These are phyloP conservation scores for Limnephilus auricula DNA, from an alignment of 2,888 invertebrate genomes.

Conservation along the genomic window DNA sequence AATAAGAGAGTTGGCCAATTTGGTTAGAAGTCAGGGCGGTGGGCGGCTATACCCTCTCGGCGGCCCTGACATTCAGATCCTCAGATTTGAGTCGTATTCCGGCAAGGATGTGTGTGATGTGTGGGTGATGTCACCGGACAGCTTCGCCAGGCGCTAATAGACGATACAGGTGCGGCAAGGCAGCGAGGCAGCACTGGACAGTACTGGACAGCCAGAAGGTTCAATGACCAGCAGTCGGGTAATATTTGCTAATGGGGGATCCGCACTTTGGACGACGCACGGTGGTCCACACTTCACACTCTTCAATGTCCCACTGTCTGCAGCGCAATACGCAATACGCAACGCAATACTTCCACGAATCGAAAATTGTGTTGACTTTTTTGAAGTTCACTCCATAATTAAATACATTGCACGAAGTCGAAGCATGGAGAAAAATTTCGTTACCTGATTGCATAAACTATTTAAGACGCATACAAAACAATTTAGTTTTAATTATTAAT, in stretches of 20 bases:
- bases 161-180: constrained; percentile 35
- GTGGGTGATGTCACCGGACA: constrained; percentile 44
- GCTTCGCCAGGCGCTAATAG: constrained; percentile 45
- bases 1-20: background rate
- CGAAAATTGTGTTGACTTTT: background rate
- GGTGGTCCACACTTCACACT: background rate
- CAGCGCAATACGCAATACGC: no score
- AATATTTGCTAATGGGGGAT: constrained; percentile 30
- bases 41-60: background rate
- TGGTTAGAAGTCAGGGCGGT: background rate
- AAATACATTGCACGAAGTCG: background rate
- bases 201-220: background rate
- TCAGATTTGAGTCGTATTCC: background rate
- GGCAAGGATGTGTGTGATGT: constrained; percentile 13
- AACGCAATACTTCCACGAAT: background rate
- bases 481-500: no score
- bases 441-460: background rate
- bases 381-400: no score
- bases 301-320: background rate
- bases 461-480: background rate
- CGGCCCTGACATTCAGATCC: background rate
- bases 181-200: background rate
- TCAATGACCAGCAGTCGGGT: constrained; percentile 22
- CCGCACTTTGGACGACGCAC: background rate
- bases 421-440: background rate